Evolutionary conservation across 2,797 vertebrate species (phyloP).

Genomic region (Tiaroga cobitis): DNA sequence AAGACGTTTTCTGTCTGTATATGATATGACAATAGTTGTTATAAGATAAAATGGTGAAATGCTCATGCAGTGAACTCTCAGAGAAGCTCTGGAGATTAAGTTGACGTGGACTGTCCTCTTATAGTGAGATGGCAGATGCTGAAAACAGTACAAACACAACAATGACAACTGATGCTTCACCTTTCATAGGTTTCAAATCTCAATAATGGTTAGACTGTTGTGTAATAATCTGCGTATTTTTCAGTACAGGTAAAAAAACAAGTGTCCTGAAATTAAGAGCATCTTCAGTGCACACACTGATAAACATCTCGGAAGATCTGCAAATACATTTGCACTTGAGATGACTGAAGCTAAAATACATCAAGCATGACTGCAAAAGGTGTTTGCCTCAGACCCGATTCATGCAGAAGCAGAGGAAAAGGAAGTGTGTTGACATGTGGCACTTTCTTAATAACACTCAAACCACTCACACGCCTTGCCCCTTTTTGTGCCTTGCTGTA

Average conservation of each 20-base stretch:
- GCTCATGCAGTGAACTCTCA: not conserved
- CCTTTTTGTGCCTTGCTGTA: not conserved
- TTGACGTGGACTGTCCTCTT: not conserved
- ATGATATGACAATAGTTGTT: not conserved
- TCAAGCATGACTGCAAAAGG: slow-evolving; percentile 5
- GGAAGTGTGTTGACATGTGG: slow-evolving; percentile 38
- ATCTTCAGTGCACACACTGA: not conserved
- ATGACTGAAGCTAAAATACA: not conserved
- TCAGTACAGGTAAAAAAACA: not conserved
- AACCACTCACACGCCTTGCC: not conserved
- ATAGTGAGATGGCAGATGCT: not conserved
- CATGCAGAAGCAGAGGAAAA: slow-evolving; percentile 44
- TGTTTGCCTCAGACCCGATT: slow-evolving; percentile 21
- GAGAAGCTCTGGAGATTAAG: not conserved
- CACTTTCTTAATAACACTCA: slow-evolving; percentile 2
- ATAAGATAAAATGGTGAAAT: not conserved
- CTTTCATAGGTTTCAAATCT: not conserved
- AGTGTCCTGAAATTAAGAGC: not conserved
- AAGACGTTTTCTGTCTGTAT: not conserved
- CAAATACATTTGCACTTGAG: not conserved
- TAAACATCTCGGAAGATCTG: not conserved
- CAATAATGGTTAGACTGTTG: not conserved
- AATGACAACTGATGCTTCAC: not conserved
- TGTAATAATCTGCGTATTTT: not conserved
- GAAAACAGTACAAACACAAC: not conserved